Conservation (phyloP, 2,888 invertebrate genomes). For the Philereme transversata region DNA sequence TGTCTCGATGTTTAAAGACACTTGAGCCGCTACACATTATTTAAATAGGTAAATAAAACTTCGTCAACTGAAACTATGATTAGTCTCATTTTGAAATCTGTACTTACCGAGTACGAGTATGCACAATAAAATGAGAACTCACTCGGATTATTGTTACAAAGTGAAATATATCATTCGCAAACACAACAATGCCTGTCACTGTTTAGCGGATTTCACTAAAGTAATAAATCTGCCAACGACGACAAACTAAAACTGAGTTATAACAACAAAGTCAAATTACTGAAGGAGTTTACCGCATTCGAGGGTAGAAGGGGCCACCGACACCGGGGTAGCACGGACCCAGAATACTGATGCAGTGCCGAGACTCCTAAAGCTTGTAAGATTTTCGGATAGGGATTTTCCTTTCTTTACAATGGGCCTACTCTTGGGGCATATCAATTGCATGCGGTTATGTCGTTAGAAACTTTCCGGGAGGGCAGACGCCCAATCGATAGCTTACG, state of each 20-base stretch:
- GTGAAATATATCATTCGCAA: constrained; percentile 25
- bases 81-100: too few relatives aligned
- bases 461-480: constrained; percentile 73
- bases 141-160: neutral
- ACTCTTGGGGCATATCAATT: constrained; percentile 84
- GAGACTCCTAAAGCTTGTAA: constrained; percentile 77
- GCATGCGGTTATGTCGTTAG: constrained; percentile 84
- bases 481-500: constrained; percentile 73
- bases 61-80: too few relatives aligned
- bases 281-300: constrained; percentile 78
- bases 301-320: constrained; percentile 60
- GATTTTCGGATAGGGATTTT: constrained; percentile 83
- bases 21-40: too few relatives aligned
- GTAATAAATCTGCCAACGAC: constrained; percentile 79
- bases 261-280: constrained; percentile 84
- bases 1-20: too few relatives aligned
- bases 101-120: neutral
- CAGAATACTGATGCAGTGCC: constrained; percentile 76
- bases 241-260: constrained; percentile 83
- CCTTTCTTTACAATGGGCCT: constrained; percentile 84
- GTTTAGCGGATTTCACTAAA: constrained; percentile 71
- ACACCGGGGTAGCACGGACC: constrained; percentile 65
- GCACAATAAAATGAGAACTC: neutral
- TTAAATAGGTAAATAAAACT: too few relatives aligned
- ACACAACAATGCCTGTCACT: constrained; percentile 50